Percentiles rank a stretch among this genome's conserved stretches.
Conservation (phyloP, 2,113 vertebrate genomes). For the Aegypius monachus region DNA sequence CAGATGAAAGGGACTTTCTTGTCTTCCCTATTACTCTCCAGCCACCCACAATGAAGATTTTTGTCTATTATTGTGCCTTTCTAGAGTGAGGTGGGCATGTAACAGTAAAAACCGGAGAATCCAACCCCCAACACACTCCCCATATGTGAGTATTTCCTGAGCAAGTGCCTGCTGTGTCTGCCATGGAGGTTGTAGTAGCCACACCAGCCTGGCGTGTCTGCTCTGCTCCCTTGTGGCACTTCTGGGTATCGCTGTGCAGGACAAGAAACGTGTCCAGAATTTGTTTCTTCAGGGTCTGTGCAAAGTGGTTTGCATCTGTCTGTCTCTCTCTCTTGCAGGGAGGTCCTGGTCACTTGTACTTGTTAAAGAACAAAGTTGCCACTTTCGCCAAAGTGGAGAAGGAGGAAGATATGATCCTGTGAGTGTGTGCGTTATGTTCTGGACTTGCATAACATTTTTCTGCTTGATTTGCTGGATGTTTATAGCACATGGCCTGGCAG, state of each 20-base stretch:
- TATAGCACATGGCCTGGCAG: neutral
- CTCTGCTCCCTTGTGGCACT: neutral
- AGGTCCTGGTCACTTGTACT: constrained; percentile 92
- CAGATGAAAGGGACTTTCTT: neutral
- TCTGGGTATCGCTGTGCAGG: neutral
- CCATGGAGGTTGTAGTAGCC: neutral
- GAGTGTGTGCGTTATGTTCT: constrained; percentile 58
- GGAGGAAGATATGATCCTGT: constrained; percentile 97
- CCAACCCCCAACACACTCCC: fast-evolving
- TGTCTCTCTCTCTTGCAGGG: constrained; percentile 75
- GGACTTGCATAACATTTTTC: neutral
- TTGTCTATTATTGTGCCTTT: neutral
- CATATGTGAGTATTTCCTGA: neutral
- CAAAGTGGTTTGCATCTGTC: neutral
- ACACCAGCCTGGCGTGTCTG: neutral
- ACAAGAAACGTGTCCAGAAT: fast-evolving
- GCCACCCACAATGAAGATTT: neutral
- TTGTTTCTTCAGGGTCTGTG: neutral
- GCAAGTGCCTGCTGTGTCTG: fast-evolving
- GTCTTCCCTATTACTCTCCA: neutral
- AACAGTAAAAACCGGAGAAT: neutral
- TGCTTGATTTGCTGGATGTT: neutral
- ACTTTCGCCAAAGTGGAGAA: constrained; percentile 98
- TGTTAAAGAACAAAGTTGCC: constrained; percentile 97
- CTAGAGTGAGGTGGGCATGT: neutral